Evolutionary conservation across 30 jellyfish, hydroid and myxozoan genomes (phyloP).

Genomic region (Turritopsis rubra): DNA sequence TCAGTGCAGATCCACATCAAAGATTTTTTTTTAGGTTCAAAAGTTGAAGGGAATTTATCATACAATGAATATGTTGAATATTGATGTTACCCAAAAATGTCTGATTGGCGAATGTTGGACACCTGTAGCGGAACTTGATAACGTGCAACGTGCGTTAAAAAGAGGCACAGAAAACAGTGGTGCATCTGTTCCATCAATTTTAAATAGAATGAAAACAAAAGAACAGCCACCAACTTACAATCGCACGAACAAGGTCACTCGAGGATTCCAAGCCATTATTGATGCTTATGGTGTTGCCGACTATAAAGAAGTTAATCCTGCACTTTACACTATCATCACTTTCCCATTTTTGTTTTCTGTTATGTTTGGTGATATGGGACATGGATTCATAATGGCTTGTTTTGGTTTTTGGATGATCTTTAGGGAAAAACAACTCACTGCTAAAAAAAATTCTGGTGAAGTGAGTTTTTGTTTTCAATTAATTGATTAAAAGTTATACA

Average conservation of each 20-base stretch:
- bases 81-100: slow-evolving; percentile 77
- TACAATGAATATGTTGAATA: slow-evolving; percentile 83
- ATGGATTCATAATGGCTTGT: slow-evolving; percentile 66
- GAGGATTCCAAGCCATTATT: slow-evolving; percentile 87
- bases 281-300: slow-evolving; percentile 98
- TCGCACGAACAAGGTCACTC: slow-evolving; percentile 68
- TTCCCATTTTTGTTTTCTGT: slow-evolving; percentile 94
- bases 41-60: slow-evolving; percentile 76
- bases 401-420: slow-evolving; percentile 66
- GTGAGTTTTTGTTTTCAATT: slow-evolving; percentile 23
- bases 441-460: slow-evolving; percentile 81
- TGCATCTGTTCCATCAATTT: slow-evolving; percentile 81
- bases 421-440: slow-evolving; percentile 60
- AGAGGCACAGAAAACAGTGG: slow-evolving; percentile 86
- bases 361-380: slow-evolving; percentile 97
- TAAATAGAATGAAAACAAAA: slow-evolving; percentile 78
- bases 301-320: slow-evolving; percentile 93
- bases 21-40: slow-evolving; percentile 48
- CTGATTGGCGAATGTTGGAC: slow-evolving; percentile 97
- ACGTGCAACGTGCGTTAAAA: slow-evolving; percentile 66
- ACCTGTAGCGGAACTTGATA: slow-evolving; percentile 79
- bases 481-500: too few species aligned
- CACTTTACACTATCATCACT: slow-evolving; percentile 71
- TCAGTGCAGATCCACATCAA: too few species aligned
- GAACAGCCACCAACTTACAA: slow-evolving; percentile 89